These are phyloP conservation scores for Zygogramma bicolorata DNA, from an alignment of 2,888 invertebrate species.

Conservation along the genomic window DNA sequence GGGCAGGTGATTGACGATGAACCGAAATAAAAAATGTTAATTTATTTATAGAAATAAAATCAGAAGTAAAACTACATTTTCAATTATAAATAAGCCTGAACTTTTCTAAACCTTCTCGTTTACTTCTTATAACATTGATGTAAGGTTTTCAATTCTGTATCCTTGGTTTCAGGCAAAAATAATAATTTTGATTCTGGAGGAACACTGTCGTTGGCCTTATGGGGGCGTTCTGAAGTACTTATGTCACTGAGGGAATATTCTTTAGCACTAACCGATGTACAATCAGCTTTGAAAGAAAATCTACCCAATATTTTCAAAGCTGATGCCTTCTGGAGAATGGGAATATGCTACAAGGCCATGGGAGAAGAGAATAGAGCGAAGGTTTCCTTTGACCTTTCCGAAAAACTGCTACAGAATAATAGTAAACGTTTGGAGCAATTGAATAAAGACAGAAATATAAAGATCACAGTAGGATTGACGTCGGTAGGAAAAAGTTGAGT, in stretches of 20 bases:
- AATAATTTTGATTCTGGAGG: conserved; percentile 72
- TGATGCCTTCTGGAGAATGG: conserved; percentile 79
- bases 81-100: no score
- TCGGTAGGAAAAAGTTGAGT: conserved; percentile 13
- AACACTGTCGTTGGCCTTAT: conserved; percentile 75
- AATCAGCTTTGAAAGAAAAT: conserved; percentile 74
- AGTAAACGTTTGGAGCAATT: conserved; percentile 38
- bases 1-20: no score
- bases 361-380: conserved; percentile 74
- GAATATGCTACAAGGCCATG: conserved; percentile 75
- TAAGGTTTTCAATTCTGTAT: no score
- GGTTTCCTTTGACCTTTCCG: conserved; percentile 75
- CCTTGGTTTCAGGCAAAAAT: conserved; percentile 55
- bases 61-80: no score
- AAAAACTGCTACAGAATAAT: conserved; percentile 69
- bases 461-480: conserved; percentile 2
- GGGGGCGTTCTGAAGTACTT: conserved; percentile 76
- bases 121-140: no score
- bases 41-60: no score
- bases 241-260: conserved; percentile 71
- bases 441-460: conserved; percentile 31
- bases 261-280: conserved; percentile 77
- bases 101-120: no score
- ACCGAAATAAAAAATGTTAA: no score
- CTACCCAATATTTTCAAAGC: conserved; percentile 74